phyloP scores from a whole-genome alignment of 2,113 vertebrate species.

The Nicator chloris region DNA sequence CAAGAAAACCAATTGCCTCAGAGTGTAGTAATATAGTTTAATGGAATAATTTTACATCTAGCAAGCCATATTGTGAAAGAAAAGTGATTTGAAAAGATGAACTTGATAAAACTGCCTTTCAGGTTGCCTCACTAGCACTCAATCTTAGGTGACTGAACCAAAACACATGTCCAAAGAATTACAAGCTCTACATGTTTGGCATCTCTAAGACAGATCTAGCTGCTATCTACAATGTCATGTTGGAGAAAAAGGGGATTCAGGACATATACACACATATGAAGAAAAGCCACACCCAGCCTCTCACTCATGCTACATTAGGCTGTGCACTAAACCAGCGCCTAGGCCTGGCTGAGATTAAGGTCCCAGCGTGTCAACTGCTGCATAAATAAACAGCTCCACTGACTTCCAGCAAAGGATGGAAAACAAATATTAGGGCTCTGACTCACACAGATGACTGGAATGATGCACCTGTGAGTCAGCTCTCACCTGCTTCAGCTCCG shows the following conservation, averaged over 20 bases:
- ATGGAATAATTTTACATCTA: slow-evolving; percentile 3
- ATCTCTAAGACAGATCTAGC: not conserved
- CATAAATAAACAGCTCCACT: slow-evolving; percentile 6
- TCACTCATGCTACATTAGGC: not conserved
- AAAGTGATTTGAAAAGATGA: not conserved
- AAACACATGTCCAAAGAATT: not conserved
- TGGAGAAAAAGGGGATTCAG: not conserved
- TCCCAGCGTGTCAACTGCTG: not conserved
- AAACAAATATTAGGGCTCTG: slow-evolving; percentile 35
- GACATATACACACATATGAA: fast-evolving
- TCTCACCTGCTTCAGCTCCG: not conserved
- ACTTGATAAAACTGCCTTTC: slow-evolving; percentile 4
- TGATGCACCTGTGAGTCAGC: not conserved
- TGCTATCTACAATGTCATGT: not conserved
- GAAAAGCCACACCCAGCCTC: not conserved
- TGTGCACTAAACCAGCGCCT: not conserved
- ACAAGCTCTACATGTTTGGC: not conserved
- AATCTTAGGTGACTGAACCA: not conserved
- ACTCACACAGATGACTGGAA: slow-evolving; percentile 29
- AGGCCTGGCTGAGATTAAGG: not conserved
- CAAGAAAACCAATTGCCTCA: slow-evolving; percentile 3
- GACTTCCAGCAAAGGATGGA: not conserved
- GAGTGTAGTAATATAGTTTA: not conserved
- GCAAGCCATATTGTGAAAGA: not conserved
- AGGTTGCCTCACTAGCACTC: not conserved